These are phyloP conservation scores for Drosophila neocordata DNA, from an alignment of 1,140 invertebrate species.

Conservation along the genomic window DNA sequence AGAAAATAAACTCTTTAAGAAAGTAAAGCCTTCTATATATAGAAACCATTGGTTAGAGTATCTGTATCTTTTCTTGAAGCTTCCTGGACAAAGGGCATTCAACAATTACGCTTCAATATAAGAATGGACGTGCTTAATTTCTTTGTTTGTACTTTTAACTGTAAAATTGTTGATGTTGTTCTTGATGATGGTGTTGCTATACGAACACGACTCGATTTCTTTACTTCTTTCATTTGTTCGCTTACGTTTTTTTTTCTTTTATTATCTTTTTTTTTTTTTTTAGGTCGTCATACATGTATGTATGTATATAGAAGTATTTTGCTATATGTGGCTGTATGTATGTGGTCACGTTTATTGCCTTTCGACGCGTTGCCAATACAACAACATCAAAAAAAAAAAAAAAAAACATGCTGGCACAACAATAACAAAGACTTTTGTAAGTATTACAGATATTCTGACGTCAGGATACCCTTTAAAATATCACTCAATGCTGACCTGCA, in stretches of 20 bases:
- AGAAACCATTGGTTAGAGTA: too few species aligned
- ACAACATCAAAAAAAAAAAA: conserved; percentile 16
- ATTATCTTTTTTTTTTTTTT: neutral
- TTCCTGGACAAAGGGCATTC: neutral
- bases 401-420: conserved; percentile 16
- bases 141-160: conserved; percentile 1
- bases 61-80: too few species aligned
- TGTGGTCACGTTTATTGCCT: conserved; percentile 53
- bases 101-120: neutral
- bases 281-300: neutral
- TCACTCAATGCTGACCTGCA: too few species aligned
- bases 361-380: conserved; percentile 54
- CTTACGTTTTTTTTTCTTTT: conserved; percentile 6
- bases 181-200: neutral
- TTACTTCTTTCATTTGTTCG: conserved; percentile 6
- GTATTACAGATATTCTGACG: neutral
- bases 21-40: too few species aligned
- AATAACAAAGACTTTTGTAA: conserved; percentile 18
- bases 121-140: neutral
- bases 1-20: too few species aligned
- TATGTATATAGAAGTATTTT: neutral
- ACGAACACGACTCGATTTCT: conserved; percentile 2
- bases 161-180: conserved; percentile 5
- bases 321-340: conserved; percentile 3
- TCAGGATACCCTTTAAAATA: neutral